Base-by-base conservation (phyloP, 2,113 vertebrate species). In the Hirundichthys speculiger region DNA sequence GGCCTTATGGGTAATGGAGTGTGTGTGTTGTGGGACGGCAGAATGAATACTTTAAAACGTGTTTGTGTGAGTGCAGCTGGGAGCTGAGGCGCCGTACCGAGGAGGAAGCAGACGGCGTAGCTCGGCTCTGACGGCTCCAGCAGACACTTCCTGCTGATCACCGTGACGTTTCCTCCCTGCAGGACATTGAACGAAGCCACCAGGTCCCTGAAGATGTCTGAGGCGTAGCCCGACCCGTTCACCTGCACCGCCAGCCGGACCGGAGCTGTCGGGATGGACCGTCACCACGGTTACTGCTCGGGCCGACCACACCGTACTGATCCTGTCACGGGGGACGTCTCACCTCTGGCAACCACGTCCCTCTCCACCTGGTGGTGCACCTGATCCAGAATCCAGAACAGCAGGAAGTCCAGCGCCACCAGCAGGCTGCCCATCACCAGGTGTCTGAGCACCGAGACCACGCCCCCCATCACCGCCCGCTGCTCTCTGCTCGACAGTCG, bases 381-480 rank as follows among this genome's bases (percentile, higher is more conserved):
- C 72, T 96, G 83, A 56, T 95, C 95, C 0, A 98, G 91, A 0
- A 96, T 68, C 95, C 96, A 99, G 91, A 94, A 99, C 52, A 97
- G 82, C 8, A 93, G 54, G 11, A 94, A 94, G 84, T 99, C 96
- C 1, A 95, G 77, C 5, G 85, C 78, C 56, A 97, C 72, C 19
- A 96, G 62, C 60, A 95, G 15, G 12, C 89, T 0, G 0, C 91
- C 89, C 0, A 94, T 30, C 12, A 93, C 20, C 14, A 93, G 6
- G 1, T 95, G 92, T 9, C 71, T 89, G 21, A 92, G 34, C 5
- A 95, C 74, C 0, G 54, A 65, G 43, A 76, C n/a, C 30, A 89
- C 22, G 13, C 89, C 83, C 54, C 89, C 2, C 0, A 76, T 1
- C 0, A 91, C 89, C 0, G 12, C 58, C 0, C 5, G 43, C 21